Conservation (phyloP, 1,140 invertebrate species). For the Orussus abietinus region DNA sequence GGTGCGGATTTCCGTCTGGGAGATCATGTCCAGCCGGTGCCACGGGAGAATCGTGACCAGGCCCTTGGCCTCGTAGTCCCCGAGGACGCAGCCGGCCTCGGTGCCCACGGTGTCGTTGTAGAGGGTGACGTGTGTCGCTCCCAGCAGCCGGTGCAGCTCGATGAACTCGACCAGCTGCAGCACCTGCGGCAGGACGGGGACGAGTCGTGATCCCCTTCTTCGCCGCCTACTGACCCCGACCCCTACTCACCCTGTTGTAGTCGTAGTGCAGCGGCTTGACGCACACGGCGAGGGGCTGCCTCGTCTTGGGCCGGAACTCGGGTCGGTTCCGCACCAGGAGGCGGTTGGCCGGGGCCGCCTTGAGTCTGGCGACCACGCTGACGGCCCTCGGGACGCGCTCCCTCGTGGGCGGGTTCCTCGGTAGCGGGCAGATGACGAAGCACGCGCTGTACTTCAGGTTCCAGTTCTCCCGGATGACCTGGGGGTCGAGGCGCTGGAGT, state of each 20-base stretch:
- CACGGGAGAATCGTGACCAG: constrained; percentile 80
- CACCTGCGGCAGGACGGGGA: constrained; percentile 51
- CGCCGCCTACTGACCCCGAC: not conserved
- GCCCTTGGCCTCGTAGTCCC: constrained; percentile 64
- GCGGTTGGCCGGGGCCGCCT: constrained; percentile 61
- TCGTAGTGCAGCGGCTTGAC: constrained; percentile 90
- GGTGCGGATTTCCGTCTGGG: constrained; percentile 87
- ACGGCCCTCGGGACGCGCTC: constrained; percentile 56
- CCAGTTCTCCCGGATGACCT: constrained; percentile 90
- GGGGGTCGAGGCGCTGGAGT: no score
- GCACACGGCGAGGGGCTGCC: constrained; percentile 71
- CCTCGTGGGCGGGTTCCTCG: constrained; percentile 45
- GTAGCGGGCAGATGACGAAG: constrained; percentile 79
- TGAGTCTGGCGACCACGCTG: constrained; percentile 60
- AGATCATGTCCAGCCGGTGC: constrained; percentile 79
- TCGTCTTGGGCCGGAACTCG: constrained; percentile 48
- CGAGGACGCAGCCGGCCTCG: constrained; percentile 72
- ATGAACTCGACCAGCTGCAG: constrained; percentile 88
- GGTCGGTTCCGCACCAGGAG: constrained; percentile 55
- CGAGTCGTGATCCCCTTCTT: not conserved
- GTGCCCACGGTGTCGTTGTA: constrained; percentile 87
- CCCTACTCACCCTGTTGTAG: constrained; percentile 66
- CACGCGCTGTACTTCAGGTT: constrained; percentile 89
- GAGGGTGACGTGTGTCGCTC: constrained; percentile 84
- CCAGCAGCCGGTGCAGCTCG: constrained; percentile 82